phyloP scores from a whole-genome alignment of 2,888 invertebrate genomes.

The Drosophila kanekoi region DNA sequence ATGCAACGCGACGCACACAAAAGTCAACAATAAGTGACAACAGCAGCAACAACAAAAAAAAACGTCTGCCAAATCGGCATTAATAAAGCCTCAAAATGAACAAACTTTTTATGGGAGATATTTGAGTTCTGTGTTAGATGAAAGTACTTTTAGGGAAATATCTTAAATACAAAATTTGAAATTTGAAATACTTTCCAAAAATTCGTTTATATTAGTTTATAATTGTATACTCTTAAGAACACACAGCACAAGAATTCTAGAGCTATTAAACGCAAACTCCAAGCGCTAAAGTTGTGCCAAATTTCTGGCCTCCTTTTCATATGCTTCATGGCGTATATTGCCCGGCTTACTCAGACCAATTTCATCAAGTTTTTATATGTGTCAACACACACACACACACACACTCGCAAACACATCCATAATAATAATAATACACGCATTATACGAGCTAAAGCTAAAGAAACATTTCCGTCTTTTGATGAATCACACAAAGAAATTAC shows the following conservation, averaged over 20 bases:
- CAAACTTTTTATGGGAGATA: not conserved
- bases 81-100: conserved; percentile 19
- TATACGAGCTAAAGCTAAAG: conserved; percentile 22
- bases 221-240: not conserved
- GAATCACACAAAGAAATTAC: conserved; percentile 43
- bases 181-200: too few species aligned
- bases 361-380: conserved; percentile 25
- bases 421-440: conserved; percentile 22
- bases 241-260: not conserved
- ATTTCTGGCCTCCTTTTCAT: conserved; percentile 17
- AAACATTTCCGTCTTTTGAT: conserved; percentile 37
- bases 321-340: conserved; percentile 15
- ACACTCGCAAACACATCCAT: not conserved
- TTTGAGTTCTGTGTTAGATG: too few species aligned
- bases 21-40: conserved; percentile 16
- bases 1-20: conserved; percentile 22
- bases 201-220: not conserved
- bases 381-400: not conserved
- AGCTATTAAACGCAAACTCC: conserved; percentile 11
- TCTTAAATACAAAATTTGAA: too few species aligned
- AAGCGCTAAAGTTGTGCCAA: conserved; percentile 24
- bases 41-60: conserved; percentile 7
- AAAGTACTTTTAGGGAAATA: too few species aligned
- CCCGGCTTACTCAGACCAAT: conserved; percentile 43
- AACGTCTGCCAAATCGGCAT: conserved; percentile 32